Conservation (phyloP, 2,113 vertebrate genomes). For the Entelurus aequoreus region DNA sequence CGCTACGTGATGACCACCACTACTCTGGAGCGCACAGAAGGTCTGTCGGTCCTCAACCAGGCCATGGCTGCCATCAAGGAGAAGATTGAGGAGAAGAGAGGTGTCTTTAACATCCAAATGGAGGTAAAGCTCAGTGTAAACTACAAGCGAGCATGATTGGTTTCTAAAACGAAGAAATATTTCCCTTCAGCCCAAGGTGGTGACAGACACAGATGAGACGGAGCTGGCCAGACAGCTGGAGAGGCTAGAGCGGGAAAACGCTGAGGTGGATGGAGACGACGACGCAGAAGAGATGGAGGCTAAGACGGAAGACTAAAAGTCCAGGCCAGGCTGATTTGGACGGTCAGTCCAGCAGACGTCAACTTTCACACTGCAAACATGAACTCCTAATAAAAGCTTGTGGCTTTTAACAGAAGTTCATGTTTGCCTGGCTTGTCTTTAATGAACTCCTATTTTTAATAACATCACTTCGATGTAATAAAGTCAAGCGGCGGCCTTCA, state of each 20-base stretch:
- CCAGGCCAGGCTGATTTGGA: constrained; percentile 10
- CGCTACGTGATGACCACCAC: constrained; percentile 99
- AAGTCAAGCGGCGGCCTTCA: constrained; percentile 57
- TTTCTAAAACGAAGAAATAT: no score
- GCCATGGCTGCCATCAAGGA: constrained; percentile 98
- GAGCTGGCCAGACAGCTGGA: constrained; percentile 93
- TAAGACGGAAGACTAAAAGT: constrained; percentile 86
- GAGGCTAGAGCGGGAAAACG: constrained; percentile 92
- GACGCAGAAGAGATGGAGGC: constrained; percentile 97
- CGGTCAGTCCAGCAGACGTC: constrained; percentile 38
- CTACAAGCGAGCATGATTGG: no score
- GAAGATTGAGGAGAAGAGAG: constrained; percentile 96
- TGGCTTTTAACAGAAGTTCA: constrained; percentile 1
- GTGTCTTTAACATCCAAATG: constrained; percentile 98
- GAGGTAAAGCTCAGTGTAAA: constrained; percentile 68
- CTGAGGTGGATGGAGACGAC: constrained; percentile 95
- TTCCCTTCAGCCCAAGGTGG: constrained; percentile 85
- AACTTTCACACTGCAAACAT: constrained; percentile 47
- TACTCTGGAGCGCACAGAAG: constrained; percentile 95
- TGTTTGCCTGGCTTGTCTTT: constrained; percentile 23
- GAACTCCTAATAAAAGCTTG: constrained; percentile 29
- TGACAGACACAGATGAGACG: constrained; percentile 96
- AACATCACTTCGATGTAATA: constrained; percentile 28
- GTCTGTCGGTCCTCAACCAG: constrained; percentile 93
- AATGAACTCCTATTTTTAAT: constrained; percentile 42